Evolutionary conservation across 2,797 vertebrate species (phyloP).

Genomic region (Mus caroli): DNA sequence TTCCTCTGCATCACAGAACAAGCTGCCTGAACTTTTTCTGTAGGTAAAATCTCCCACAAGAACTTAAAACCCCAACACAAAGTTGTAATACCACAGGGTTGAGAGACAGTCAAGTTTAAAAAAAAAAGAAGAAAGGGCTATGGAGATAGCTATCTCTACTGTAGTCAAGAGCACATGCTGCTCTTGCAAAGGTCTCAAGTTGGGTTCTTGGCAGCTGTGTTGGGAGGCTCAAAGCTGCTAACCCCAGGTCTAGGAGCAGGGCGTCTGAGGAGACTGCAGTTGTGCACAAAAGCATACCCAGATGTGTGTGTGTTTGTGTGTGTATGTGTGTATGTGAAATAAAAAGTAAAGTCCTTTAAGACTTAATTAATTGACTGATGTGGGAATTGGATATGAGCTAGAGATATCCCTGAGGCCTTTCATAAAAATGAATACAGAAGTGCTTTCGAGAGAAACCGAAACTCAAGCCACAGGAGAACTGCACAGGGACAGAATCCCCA

Average conservation of each 20-base stretch:
- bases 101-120: not conserved
- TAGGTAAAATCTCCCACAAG: not conserved
- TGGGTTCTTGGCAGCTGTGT: not conserved
- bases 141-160: not conserved
- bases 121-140: not conserved
- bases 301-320: not conserved
- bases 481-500: not conserved
- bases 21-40: not conserved
- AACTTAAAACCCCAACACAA: not conserved
- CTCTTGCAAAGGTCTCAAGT: not conserved
- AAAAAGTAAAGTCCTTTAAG: not conserved
- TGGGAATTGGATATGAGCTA: not conserved
- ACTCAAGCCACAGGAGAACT: not conserved
- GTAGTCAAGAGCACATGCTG: not conserved
- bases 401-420: not conserved
- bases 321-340: not conserved
- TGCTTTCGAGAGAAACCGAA: conserved; percentile 25
- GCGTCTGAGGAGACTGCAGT: not conserved
- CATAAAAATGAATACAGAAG: not conserved
- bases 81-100: not conserved
- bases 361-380: not conserved
- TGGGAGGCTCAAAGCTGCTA: not conserved
- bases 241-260: not conserved
- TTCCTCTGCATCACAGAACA: not conserved
- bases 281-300: not conserved